phyloP scores from a whole-genome alignment of 2,113 vertebrate genomes.

The Erpornis zantholeuca region DNA sequence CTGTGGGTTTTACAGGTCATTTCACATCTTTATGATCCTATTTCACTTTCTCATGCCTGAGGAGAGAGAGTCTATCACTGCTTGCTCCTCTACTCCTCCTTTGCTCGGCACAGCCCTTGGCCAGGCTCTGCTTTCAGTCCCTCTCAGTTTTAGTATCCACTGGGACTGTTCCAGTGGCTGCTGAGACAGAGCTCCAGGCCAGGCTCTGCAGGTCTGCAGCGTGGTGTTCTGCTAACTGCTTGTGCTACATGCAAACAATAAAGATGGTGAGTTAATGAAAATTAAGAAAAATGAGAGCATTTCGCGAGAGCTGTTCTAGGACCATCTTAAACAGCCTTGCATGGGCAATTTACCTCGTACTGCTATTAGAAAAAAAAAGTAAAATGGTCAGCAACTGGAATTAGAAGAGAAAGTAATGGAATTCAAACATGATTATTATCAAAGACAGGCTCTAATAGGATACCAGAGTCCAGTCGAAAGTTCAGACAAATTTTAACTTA shows the following conservation, averaged over 20 bases:
- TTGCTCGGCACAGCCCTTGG: background rate
- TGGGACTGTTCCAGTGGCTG: background rate
- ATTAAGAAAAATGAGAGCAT: background rate
- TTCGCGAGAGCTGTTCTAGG: background rate
- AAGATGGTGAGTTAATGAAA: background rate
- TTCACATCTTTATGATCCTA: background rate
- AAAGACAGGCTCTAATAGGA: background rate
- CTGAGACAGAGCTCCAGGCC: background rate
- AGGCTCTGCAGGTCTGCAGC: background rate
- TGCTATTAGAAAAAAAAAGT: background rate
- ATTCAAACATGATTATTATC: background rate
- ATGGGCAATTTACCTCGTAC: background rate
- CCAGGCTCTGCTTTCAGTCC: background rate
- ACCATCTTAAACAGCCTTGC: background rate
- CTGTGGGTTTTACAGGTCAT: background rate
- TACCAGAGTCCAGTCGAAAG: background rate
- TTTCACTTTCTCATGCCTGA: background rate
- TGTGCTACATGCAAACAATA: background rate
- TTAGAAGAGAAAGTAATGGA: slow-evolving; percentile 16
- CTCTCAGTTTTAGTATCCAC: background rate
- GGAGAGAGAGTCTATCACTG: background rate
- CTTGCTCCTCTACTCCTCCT: background rate
- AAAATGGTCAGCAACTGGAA: background rate
- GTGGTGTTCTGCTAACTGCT: background rate
- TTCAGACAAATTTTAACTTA: background rate